Evolutionary conservation across 2,888 invertebrate genomes (phyloP).

Genomic region (Drosophila subquinaria): DNA sequence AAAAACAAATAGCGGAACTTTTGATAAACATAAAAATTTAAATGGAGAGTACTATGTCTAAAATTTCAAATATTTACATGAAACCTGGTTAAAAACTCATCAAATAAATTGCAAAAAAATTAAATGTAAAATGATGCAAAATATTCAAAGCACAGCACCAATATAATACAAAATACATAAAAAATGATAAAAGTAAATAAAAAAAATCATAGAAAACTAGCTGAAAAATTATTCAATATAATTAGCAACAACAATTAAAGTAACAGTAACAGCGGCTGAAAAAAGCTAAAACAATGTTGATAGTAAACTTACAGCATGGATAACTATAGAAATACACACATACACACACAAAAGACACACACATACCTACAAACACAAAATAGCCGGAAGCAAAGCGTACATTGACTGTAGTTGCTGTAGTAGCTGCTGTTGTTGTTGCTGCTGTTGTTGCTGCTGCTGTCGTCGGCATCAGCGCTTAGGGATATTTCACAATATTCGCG

Average conservation of each 20-base stretch:
- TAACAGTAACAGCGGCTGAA: conserved; percentile 1
- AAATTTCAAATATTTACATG: conserved; percentile 48
- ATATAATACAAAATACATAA: conserved; percentile 10
- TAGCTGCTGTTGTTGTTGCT: conserved; percentile 11
- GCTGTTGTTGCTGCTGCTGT: conserved; percentile 14
- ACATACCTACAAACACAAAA: conserved; percentile 18
- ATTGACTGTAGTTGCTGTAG: conserved; percentile 11
- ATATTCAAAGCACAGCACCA: conserved; percentile 30
- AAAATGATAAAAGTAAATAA: conserved; percentile 12
- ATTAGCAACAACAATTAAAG: conserved; percentile 22
- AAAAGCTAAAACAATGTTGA: conserved; percentile 5
- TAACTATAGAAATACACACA: not conserved
- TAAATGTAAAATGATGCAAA: conserved; percentile 23
- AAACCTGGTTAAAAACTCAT: conserved; percentile 30
- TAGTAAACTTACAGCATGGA: conserved; percentile 7
- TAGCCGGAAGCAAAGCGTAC: conserved; percentile 29
- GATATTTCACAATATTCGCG: conserved; percentile 80
- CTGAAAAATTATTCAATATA: conserved; percentile 16
- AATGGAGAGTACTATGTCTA: conserved; percentile 38
- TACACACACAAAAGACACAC: conserved; percentile 1
- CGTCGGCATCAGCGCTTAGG: conserved; percentile 55
- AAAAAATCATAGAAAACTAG: conserved; percentile 9
- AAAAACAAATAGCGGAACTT: not conserved
- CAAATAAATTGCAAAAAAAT: conserved; percentile 24
- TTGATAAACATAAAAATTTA: not conserved